phyloP scores from a whole-genome alignment of 1,140 invertebrate species.

The Aphelinus certus region DNA sequence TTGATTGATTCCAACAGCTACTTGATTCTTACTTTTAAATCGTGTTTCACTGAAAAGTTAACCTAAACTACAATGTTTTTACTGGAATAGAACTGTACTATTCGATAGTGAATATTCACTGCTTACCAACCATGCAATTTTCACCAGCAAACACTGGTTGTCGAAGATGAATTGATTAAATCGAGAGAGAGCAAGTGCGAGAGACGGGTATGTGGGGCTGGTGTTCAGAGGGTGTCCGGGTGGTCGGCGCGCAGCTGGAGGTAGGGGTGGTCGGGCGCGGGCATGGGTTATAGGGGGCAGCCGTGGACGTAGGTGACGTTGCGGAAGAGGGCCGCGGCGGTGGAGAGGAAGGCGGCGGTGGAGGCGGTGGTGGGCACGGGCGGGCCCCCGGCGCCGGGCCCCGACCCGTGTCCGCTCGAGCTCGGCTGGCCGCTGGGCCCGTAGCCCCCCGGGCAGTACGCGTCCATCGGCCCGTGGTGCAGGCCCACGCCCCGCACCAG shows the following conservation, averaged over 20 bases:
- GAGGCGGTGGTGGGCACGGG: conserved; percentile 60
- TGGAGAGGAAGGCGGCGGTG: conserved; percentile 66
- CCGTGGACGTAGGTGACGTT: conserved; percentile 80
- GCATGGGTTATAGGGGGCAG: conserved; percentile 70
- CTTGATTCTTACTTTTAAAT: no score
- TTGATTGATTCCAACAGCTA: no score
- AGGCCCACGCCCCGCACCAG: conserved; percentile 61
- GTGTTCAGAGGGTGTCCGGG: no score
- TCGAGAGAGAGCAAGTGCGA: no score
- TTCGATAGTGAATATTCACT: no score
- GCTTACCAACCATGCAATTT: no score
- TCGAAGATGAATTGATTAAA: no score
- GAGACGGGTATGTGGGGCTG: no score
- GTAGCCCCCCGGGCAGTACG: conserved; percentile 61
- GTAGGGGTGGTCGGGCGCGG: background rate
- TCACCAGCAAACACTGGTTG: no score
- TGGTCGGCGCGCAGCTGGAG: background rate
- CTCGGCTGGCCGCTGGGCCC: conserved; percentile 41
- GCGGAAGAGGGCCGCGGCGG: conserved; percentile 76
- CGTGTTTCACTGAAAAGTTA: no score
- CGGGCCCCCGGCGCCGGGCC: conserved; percentile 50
- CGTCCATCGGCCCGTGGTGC: conserved; percentile 62
- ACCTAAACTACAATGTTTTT: no score
- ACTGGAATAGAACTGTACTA: no score
- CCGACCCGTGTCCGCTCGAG: conserved; percentile 58